Base-by-base conservation (phyloP, 2,888 invertebrate genomes). In the Pocota personata region DNA sequence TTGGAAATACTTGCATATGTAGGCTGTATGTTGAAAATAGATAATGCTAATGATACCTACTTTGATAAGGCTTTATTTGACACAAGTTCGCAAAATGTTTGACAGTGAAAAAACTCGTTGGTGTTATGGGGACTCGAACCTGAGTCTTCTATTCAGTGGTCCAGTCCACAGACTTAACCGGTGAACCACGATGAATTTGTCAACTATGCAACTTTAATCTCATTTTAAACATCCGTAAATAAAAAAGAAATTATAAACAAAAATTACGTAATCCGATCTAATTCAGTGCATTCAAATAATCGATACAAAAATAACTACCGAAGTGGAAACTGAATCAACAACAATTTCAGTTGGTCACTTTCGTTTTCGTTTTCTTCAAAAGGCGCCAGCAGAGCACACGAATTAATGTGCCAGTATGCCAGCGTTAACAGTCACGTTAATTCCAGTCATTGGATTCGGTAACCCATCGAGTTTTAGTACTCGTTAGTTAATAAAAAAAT, bases 351-450 rank as follows among this genome's bases (percentile, higher is more conserved):
- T 27, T 32, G 52, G 8, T 40, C 30, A 62, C 62, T 73, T 62
- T 73, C 73, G 16, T 37, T 73, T 62, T 73, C 73, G 16, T 37
- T 73, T 62, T 60, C 40, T 52, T 43, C 16, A 27, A 37, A 19
- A 10, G 24, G 19, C 43, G 48, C 30, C 72, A 35, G 24, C 48
- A 12, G 46, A 71, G 48, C 48, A 37, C 35, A 35, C 12, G n/a
- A 30, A 32, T 32, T 43, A 30, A 19, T 16, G 46, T 57, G 55
- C 27, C 14, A 43, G 37, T 21, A 8, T 50, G n/a, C n/a, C n/a
- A n/a, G n/a, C n/a, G n/a, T n/a, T n/a, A 21, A 24, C 21, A 27
- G 8, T 16, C 27, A 27, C 46, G 37, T 8, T 14, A 24, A 50
- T 50, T 67, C 35, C 21, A 24, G 52, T 37, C 66, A 67, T 21